A percentile compares a stretch with the other conserved stretches of the same genome.
Conservation (phyloP, 2,113 vertebrate genomes). For the Melierax canorus region DNA sequence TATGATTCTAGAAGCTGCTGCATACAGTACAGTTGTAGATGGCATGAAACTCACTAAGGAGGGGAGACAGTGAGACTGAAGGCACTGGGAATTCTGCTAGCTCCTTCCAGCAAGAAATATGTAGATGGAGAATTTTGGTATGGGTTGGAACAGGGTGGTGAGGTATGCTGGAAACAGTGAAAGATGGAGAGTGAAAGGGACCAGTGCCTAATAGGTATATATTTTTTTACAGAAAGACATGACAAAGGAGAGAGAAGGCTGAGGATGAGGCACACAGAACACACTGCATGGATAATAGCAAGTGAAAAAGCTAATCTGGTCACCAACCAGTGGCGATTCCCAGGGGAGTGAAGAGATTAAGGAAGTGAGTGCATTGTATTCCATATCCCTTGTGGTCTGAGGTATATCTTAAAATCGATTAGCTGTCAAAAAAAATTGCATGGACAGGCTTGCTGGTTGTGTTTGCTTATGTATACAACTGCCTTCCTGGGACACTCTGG, state of each 20-base stretch:
- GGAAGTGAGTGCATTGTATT: neutral
- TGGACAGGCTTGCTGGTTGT: neutral
- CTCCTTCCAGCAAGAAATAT: neutral
- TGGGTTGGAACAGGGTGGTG: too few relatives aligned
- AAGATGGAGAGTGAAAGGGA: neutral
- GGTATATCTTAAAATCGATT: neutral
- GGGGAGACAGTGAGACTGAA: neutral
- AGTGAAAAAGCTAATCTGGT: neutral
- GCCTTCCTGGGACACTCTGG: too few relatives aligned
- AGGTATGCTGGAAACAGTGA: neutral
- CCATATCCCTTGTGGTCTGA: neutral
- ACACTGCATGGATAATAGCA: rapidly evolving
- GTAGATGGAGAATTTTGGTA: neutral
- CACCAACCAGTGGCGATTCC: neutral
- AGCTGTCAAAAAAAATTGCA: neutral
- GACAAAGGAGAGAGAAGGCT: neutral
- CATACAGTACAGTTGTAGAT: too few relatives aligned
- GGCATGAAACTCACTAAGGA: neutral
- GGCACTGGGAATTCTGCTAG: neutral
- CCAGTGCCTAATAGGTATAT: neutral
- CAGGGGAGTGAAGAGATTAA: neutral
- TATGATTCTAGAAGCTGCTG: neutral
- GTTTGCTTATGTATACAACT: neutral
- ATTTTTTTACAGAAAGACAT: neutral
- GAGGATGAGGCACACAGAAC: rapidly evolving